Evolutionary conservation across 2,797 vertebrate genomes (phyloP), one percentile per base, ranked within the genome.

Genomic region (Apogon hyalosoma): DNA sequence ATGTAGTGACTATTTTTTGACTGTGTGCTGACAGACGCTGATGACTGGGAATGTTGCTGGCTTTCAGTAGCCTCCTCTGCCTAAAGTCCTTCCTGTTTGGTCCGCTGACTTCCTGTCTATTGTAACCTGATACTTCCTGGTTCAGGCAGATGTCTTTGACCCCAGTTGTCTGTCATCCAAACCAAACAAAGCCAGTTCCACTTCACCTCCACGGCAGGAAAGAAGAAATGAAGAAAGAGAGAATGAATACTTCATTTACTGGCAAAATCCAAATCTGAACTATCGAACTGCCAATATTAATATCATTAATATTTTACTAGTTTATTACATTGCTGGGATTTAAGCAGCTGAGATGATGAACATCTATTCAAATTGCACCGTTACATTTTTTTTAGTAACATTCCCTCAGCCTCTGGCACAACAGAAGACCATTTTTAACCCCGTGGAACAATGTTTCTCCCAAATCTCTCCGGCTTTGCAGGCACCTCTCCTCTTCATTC

Each of bases 401-500:
- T 77, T 88, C 67, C 66, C 67, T 70, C 76, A 70, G 89, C 89
- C 87, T 87, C 82, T 83, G 88, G 89, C 87, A 82, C 79, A 87
- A 85, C 82, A 76, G 79, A 83, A 79, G 84, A 81, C 74, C 88
- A 90, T 92, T 91, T 92, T 91, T 92, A 90, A 91, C 88, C 84
- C 80, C 3, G 63, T 52, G 62, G 87, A 90, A 92, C 90, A 92
- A 90, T 90, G 90, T 91, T 91, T 89, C 90, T 91, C 86, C 84
- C 85, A 88, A 91, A 90, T 87, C 90, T 91, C 88, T 82, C 72
- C 43, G 84, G 89, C 90, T 87, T 90, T 87, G 80, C 88, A 87
- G 91, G 82, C 90, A 87, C 88, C 88, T 90, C 88, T 89, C 77
- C 76, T 91, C 89, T 92, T 90, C 91, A 93, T 93, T 90, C 86